phyloP scores from a whole-genome alignment of 2,888 invertebrate genomes.

The Adineta ricciae region DNA sequence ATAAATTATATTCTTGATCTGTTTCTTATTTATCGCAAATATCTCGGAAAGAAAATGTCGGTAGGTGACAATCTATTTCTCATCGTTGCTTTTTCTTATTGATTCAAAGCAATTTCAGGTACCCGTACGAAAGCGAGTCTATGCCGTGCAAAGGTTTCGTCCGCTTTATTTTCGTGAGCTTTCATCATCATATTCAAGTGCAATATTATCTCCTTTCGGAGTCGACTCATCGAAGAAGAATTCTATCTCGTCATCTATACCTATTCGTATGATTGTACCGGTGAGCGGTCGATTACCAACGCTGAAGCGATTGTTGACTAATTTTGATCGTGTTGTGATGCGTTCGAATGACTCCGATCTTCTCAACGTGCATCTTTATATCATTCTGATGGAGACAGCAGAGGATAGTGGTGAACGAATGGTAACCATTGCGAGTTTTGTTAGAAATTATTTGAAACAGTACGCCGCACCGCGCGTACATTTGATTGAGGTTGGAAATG shows the following conservation, averaged over 20 bases:
- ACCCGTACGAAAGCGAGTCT: slow-evolving; percentile 1
- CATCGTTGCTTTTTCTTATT: neutral
- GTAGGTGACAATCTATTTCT: slow-evolving; percentile 50
- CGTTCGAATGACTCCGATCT: neutral
- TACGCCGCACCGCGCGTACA: neutral
- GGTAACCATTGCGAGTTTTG: neutral
- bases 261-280: slow-evolving; percentile 10
- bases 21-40: slow-evolving; percentile 65
- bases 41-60: slow-evolving; percentile 75
- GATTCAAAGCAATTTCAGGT: neutral
- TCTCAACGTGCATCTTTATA: neutral
- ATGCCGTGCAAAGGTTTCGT: slow-evolving; percentile 16
- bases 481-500: slow-evolving; percentile 1
- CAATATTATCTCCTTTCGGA: neutral
- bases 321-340: neutral
- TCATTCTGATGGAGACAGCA: neutral
- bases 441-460: slow-evolving; percentile 6
- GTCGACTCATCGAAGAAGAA: neutral
- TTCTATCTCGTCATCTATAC: neutral
- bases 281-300: neutral
- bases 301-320: neutral
- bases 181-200: neutral
- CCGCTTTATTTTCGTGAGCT: slow-evolving; percentile 1
- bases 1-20: slow-evolving; percentile 87
- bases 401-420: slow-evolving; percentile 21